phyloP scores from a whole-genome alignment of 2,113 vertebrate species.

The Ranitomeya imitator region DNA sequence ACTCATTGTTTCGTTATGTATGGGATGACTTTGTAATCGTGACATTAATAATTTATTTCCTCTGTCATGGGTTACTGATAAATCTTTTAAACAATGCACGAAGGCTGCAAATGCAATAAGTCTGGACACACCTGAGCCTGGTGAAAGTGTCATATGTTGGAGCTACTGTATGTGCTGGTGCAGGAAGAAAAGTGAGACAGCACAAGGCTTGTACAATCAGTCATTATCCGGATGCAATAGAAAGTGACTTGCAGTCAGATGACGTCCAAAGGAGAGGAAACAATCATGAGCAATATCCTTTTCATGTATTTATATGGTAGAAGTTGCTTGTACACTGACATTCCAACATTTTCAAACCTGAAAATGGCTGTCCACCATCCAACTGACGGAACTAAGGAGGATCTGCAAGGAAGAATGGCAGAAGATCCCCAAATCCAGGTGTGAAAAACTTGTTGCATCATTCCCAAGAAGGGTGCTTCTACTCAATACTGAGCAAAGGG shows the following conservation, averaged over 20 bases:
- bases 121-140: neutral
- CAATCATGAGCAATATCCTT: conserved; percentile 10
- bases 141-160: neutral
- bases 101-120: neutral
- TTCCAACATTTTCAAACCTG: neutral
- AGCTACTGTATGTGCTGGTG: neutral
- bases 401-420: too few relatives aligned
- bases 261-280: neutral
- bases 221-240: neutral
- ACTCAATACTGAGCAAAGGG: too few relatives aligned
- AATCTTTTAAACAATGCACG: neutral
- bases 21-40: neutral
- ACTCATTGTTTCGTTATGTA: neutral
- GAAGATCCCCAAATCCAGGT: too few relatives aligned
- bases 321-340: neutral
- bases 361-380: too few relatives aligned
- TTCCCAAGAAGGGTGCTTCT: too few relatives aligned
- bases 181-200: neutral
- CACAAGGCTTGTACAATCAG: neutral
- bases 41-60: neutral
- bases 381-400: too few relatives aligned
- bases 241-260: neutral
- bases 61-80: neutral
- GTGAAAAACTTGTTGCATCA: too few relatives aligned
- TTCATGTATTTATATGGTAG: neutral